A percentile compares a stretch with the other conserved stretches of the same genome.
These are phyloP conservation scores for Drosophila peninsularis DNA, from an alignment of 2,888 invertebrate genomes.

Conservation along the genomic window DNA sequence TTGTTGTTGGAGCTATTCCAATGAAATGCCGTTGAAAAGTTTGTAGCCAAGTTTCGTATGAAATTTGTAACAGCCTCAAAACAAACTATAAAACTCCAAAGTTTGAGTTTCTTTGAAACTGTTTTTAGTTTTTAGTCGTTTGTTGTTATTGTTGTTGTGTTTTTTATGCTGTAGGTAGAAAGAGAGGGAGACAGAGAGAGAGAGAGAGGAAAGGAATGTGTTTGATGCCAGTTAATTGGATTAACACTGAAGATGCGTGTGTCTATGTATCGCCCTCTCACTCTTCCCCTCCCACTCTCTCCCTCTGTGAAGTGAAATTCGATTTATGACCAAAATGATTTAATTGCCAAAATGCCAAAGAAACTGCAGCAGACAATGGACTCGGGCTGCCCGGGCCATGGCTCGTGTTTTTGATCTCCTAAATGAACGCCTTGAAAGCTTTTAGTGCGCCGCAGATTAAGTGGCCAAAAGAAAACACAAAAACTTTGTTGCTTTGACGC, in stretches of 20 bases:
- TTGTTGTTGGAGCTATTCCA: constrained; percentile 53
- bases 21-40: constrained; percentile 72
- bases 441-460: background rate
- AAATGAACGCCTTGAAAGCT: constrained; percentile 11
- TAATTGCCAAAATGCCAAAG: constrained; percentile 70
- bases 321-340: constrained; percentile 73
- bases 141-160: constrained; percentile 21
- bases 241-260: constrained; percentile 55
- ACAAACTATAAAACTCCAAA: constrained; percentile 75
- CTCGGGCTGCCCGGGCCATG: constrained; percentile 1
- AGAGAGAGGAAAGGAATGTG: constrained; percentile 58
- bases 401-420: constrained; percentile 3
- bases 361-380: constrained; percentile 28
- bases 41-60: constrained; percentile 71
- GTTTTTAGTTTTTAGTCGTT: constrained; percentile 54
- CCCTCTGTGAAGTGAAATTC: constrained; percentile 50
- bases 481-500: constrained; percentile 4
- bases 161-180: constrained; percentile 7
- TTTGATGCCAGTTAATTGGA: constrained; percentile 77
- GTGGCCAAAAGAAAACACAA: background rate
- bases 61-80: constrained; percentile 69
- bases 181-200: no score
- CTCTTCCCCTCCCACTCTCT: background rate
- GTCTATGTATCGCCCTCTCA: constrained; percentile 1
- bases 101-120: constrained; percentile 75